Evolutionary conservation across 2,888 invertebrate species (phyloP).

Genomic region (Aricia artaxerxes): DNA sequence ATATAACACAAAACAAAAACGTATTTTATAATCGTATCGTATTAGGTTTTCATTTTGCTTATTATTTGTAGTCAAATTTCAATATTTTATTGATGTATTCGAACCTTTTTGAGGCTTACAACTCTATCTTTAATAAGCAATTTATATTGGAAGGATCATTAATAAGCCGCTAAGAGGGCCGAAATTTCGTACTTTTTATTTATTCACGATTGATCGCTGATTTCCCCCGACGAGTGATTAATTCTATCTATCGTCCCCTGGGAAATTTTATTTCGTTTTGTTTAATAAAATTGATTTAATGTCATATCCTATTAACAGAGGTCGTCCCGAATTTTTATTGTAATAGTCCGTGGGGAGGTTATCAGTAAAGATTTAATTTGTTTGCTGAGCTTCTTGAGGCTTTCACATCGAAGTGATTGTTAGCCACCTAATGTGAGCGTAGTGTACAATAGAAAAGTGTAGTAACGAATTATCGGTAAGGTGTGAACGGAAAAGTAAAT

Average conservation of each 20-base stretch:
- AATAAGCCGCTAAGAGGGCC: constrained; percentile 35
- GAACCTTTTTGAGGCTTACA: background rate
- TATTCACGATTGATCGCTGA: constrained; percentile 41
- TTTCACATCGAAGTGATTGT: no score
- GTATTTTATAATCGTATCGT: no score
- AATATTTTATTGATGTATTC: background rate
- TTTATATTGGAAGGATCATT: background rate
- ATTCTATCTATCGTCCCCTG: constrained; percentile 46
- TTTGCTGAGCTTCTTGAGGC: background rate
- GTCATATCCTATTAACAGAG: background rate
- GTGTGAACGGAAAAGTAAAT: no score
- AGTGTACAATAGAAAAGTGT: no score
- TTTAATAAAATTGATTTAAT: constrained; percentile 40
- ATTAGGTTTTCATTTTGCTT: background rate
- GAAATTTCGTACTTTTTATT: constrained; percentile 45
- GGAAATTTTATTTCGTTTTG: constrained; percentile 49
- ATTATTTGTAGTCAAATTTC: background rate
- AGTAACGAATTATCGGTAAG: no score
- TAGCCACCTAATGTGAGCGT: no score
- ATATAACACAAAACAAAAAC: no score
- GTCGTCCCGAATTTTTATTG: background rate
- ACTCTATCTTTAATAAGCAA: background rate
- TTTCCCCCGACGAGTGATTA: constrained; percentile 56
- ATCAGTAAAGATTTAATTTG: background rate
- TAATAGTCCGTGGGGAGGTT: background rate